A percentile compares a stretch with the other conserved stretches of the same genome.
These are phyloP conservation scores for Cromileptes altivelis DNA, from an alignment of 2,113 vertebrate genomes.

Conservation along the genomic window DNA sequence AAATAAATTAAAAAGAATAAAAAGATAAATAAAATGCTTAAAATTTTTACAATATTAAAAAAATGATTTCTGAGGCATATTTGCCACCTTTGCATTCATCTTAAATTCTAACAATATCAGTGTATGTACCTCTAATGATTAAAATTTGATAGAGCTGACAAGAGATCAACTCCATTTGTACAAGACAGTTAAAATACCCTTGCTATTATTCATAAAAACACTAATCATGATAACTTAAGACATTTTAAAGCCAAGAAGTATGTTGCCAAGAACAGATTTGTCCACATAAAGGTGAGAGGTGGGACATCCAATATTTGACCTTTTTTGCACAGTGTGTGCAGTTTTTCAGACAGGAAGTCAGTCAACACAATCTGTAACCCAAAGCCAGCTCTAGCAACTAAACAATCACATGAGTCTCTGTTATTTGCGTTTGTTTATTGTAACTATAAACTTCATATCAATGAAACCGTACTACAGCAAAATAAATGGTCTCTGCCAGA, in stretches of 20 bases:
- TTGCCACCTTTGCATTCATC: not conserved
- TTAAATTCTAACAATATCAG: not conserved
- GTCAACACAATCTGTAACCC: not conserved
- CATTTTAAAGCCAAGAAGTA: not conserved
- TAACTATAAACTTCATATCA: not conserved
- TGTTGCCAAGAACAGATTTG: not conserved
- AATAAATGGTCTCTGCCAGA: not conserved
- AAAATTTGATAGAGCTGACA: not conserved
- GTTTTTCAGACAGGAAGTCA: too few relatives aligned
- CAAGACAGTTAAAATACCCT: not conserved
- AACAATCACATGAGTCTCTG: not conserved
- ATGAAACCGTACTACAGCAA: not conserved
- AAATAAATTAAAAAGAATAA: not conserved
- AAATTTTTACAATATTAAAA: not conserved
- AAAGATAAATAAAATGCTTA: not conserved
- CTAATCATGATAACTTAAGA: not conserved
- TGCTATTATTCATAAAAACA: not conserved
- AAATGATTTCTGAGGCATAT: too few relatives aligned
- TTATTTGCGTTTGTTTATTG: not conserved
- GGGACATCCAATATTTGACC: too few relatives aligned
- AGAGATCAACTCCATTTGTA: not conserved
- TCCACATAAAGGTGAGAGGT: not conserved
- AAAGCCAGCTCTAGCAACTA: not conserved
- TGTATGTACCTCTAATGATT: not conserved
- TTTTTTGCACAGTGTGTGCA: too few relatives aligned